Base-by-base conservation (phyloP, 2,888 invertebrate species). In the Syritta pipiens region DNA sequence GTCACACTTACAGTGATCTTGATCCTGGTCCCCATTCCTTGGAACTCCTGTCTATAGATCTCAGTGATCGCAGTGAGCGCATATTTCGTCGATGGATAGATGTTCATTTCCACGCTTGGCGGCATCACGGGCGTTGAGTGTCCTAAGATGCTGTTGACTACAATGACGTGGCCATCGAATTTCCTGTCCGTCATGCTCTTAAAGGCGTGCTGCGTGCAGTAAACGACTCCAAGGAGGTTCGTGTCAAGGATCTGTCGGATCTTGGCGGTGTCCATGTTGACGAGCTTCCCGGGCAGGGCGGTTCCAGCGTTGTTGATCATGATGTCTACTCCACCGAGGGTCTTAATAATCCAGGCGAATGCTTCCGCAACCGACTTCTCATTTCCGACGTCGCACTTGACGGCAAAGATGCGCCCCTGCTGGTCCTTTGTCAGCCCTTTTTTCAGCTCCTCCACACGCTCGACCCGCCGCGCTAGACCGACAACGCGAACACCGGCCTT, bases 281-380 rank as follows among this genome's bases (percentile, higher is more conserved):
- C 75, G 20, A 87, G 53, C 7, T 82, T 81, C 0, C 88, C 87
- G 0, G 35, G 1, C 4, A 69, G 81, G 14, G 83, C 7, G 0
- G 90, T 83, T 1, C 90, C 92, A 1, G 92, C 92, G 83, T 91
- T 92, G 83, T 93, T 93, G 1, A 93, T 85, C 62, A 92, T 87
- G 3, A 93, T 89, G 83, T 92, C 91, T 20, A 91, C 88, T 5
- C 90, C 90, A 0, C 92, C 92, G 1, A 91, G 82, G 1, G 89
- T 85, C n/a, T 87, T 81, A 14, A 90, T 89, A 42, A 91, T 89
- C 86, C 87, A 88, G 26, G 88, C 85, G 84, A 93, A 93, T 30
- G 91, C 90, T 7, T 86, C 84, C 40, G 90, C 83, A 19, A 93
- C 90, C 0, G 92, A 90, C 0, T 89, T 87, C 79, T 91, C 91